Conservation (phyloP, 1,140 invertebrate species). For the Drosophila miranda region DNA sequence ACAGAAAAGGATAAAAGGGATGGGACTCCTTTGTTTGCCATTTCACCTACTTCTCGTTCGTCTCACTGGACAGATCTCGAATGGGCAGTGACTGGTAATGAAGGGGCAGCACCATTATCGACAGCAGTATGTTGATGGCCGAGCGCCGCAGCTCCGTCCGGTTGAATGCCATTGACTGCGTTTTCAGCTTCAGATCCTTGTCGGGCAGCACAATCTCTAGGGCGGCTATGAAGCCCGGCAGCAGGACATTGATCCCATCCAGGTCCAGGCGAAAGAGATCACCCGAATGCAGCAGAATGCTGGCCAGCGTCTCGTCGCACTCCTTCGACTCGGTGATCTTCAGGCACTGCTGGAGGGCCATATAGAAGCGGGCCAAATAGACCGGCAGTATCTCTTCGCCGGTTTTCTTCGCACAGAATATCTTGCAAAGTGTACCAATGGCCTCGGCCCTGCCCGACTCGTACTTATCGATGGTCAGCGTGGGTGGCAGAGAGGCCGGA, state of each 20-base stretch:
- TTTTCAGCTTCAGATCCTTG: slow-evolving; percentile 87
- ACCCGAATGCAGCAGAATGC: slow-evolving; percentile 90
- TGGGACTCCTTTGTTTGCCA: not conserved
- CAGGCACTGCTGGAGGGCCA: slow-evolving; percentile 94
- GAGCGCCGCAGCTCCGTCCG: slow-evolving; percentile 93
- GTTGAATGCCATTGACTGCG: slow-evolving; percentile 84
- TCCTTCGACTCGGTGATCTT: slow-evolving; percentile 85
- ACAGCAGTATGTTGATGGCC: slow-evolving; percentile 94
- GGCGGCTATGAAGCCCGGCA: slow-evolving; percentile 94
- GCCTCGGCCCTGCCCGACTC: slow-evolving; percentile 96
- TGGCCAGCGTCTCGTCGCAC: slow-evolving; percentile 89
- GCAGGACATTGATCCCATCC: slow-evolving; percentile 94
- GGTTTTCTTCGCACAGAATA: slow-evolving; percentile 98
- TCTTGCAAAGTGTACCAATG: slow-evolving; percentile 95
- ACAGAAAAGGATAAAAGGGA: not conserved
- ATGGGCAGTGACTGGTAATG: slow-evolving; percentile 94
- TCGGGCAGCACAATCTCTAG: slow-evolving; percentile 94
- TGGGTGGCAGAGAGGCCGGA: slow-evolving; percentile 68
- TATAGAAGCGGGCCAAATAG: slow-evolving; percentile 97
- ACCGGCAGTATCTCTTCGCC: slow-evolving; percentile 96
- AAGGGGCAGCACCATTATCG: slow-evolving; percentile 93
- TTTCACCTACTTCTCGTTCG: slow-evolving; percentile 82
- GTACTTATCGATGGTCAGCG: slow-evolving; percentile 86
- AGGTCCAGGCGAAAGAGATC: slow-evolving; percentile 94
- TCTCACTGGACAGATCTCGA: slow-evolving; percentile 86